phyloP scores from a whole-genome alignment of 2,797 vertebrate genomes.

The Momotus momota region DNA sequence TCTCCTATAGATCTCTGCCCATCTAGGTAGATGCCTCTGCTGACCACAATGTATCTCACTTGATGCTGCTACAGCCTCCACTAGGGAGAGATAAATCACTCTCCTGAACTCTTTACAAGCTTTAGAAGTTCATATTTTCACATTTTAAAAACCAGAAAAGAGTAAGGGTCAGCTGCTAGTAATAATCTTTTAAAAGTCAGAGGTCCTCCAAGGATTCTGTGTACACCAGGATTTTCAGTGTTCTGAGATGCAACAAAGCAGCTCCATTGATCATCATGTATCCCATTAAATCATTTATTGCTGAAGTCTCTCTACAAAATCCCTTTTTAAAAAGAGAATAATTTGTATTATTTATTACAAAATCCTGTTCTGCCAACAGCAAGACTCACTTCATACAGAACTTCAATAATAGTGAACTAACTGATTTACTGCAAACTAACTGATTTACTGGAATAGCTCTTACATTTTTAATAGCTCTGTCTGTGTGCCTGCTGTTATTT shows the following conservation, averaged over 20 bases:
- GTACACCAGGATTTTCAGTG: background rate
- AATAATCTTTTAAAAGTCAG: slow-evolving; percentile 11
- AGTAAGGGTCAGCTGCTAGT: background rate
- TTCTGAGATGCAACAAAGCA: background rate
- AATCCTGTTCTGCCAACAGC: slow-evolving; percentile 53
- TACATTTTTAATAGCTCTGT: slow-evolving; percentile 75
- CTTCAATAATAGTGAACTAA: slow-evolving; percentile 74
- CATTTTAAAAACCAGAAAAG: background rate
- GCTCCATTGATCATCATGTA: slow-evolving; percentile 13
- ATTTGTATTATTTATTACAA: slow-evolving; percentile 70
- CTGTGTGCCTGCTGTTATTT: slow-evolving; percentile 64
- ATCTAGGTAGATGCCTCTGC: background rate
- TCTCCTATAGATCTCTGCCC: background rate
- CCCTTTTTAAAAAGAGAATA: slow-evolving; percentile 29
- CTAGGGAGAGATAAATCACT: background rate
- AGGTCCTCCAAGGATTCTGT: slow-evolving; percentile 8
- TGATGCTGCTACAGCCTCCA: background rate
- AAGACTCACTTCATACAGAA: slow-evolving; percentile 19
- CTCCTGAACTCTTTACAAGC: background rate
- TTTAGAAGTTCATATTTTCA: background rate
- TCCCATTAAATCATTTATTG: slow-evolving; percentile 47
- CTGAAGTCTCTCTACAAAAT: slow-evolving; percentile 51
- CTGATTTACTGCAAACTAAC: slow-evolving; percentile 68
- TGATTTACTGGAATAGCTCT: slow-evolving; percentile 68
- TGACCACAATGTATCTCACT: background rate